A percentile compares a stretch with the other conserved stretches of the same genome.
Evolutionary conservation across 2,113 vertebrate genomes (phyloP).

Genomic region (Copsychus sechellarum): DNA sequence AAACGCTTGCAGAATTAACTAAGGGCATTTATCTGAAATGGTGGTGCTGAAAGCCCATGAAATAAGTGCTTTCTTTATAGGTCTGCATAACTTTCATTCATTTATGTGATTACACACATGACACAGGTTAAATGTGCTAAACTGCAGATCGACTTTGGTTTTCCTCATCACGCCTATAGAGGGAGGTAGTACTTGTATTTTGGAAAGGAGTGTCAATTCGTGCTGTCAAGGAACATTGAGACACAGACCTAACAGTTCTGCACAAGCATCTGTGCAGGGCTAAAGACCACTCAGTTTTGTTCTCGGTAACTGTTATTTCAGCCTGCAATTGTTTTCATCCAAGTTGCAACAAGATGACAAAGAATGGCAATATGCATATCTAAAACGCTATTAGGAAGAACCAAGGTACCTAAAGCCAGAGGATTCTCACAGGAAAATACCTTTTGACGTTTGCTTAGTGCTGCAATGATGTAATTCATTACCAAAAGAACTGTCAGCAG

Average conservation of each 20-base stretch:
- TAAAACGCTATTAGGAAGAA: background rate
- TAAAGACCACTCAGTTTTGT: background rate
- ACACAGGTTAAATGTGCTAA: background rate
- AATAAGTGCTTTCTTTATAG: background rate
- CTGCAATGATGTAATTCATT: background rate
- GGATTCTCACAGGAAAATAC: background rate
- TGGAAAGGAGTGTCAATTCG: fast-evolving
- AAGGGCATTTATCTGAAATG: background rate
- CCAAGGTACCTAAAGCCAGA: background rate
- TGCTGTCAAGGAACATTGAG: background rate
- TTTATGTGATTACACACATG: background rate
- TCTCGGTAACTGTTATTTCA: background rate
- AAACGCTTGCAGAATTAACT: background rate
- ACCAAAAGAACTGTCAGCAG: background rate
- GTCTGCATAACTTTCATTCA: background rate
- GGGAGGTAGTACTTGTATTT: background rate
- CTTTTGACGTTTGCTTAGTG: background rate
- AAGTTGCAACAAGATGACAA: background rate
- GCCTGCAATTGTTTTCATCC: background rate
- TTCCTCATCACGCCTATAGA: background rate
- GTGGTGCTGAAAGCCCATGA: background rate
- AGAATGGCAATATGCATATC: background rate
- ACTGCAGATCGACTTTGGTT: background rate
- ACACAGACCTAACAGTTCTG: background rate
- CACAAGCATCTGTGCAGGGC: background rate